A percentile compares a stretch with the other conserved stretches of the same genome.
phyloP scores from a whole-genome alignment of 1,140 invertebrate species.

The Calephelis nemesis region DNA sequence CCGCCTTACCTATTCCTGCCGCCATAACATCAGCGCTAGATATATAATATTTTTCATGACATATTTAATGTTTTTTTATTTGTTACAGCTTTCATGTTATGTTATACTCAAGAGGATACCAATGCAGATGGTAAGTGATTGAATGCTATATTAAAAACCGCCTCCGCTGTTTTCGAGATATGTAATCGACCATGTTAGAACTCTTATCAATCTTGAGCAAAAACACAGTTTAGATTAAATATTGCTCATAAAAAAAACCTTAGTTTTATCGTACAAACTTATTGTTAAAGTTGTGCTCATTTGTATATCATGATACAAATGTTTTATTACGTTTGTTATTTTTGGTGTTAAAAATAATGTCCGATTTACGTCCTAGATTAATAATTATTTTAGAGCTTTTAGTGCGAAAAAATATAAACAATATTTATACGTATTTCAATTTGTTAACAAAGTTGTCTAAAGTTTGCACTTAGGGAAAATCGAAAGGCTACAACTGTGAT shows the following conservation, averaged over 20 bases:
- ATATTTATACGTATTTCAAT: too few relatives aligned
- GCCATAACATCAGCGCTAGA: too few relatives aligned
- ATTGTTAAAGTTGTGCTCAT: too few relatives aligned
- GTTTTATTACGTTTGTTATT: not conserved
- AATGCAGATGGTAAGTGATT: constrained; percentile 90
- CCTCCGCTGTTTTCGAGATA: constrained; percentile 56
- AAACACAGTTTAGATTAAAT: not conserved
- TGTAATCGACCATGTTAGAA: constrained; percentile 47
- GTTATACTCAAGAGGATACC: constrained; percentile 93
- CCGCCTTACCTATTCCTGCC: too few relatives aligned
- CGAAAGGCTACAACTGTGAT: too few relatives aligned
- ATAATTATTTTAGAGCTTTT: too few relatives aligned
- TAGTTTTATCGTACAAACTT: too few relatives aligned
- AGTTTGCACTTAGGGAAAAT: too few relatives aligned
- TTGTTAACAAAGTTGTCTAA: too few relatives aligned
- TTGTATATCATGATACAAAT: not conserved
- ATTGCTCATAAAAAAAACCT: not conserved
- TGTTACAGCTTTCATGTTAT: constrained; percentile 94
- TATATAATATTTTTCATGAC: constrained; percentile 18
- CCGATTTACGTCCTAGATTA: too few relatives aligned
- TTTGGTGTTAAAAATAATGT: not conserved
- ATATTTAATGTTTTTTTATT: constrained; percentile 43
- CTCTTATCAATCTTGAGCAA: constrained; percentile 40
- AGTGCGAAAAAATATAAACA: too few relatives aligned
- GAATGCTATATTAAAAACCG: constrained; percentile 40